Evolutionary conservation across 2,888 invertebrate genomes (phyloP), one percentile per base, ranked within the genome.

Genomic region (Axea sp.): DNA sequence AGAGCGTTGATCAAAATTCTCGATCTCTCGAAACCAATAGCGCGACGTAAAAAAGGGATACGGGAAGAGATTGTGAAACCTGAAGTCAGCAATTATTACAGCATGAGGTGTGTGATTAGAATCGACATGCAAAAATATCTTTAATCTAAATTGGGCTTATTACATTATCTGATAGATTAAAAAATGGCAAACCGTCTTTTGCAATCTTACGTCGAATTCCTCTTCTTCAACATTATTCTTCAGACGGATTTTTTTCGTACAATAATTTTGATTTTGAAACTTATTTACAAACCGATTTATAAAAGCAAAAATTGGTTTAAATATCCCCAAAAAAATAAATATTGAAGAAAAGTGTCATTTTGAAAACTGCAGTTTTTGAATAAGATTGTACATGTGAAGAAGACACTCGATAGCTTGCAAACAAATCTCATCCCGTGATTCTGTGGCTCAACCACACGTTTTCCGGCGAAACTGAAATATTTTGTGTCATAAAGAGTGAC

Each of bases 401-500:
- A 19, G 62, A 60, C 75, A 73, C 47, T 59, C 68, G 45, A 72
- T 64, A 43, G 49, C 28, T 39, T 72, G 60, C 30, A 59, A 62
- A 55, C 49, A 75, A 79, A 80, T 77, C 77, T 72, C 26, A 71
- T 37, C 59, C 60, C 53, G 73, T 77, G 74, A 68, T 65, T 69
- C 62, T 64, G 49, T 53, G 39, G 49, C 57, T 39, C 31, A 65
- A 81, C 80, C 81, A 47, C 78, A 79, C 67, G 75, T 79, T 78
- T 81, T 78, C 80, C 76, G 78, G 75, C 55, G 75, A 39, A 6
- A 33, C 74, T 62, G 43, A 60, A 67, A 62, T 77, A 77, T 78
- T 80, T 77, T 77, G 30, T 73, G 78, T 79, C 80, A 75, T 76
- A 26, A 71, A 77, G 72, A 77, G 43, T 78, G 81, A 80, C 81